Evolutionary conservation across 2,797 vertebrate species (phyloP).

Genomic region (Harpagifer antarcticus): DNA sequence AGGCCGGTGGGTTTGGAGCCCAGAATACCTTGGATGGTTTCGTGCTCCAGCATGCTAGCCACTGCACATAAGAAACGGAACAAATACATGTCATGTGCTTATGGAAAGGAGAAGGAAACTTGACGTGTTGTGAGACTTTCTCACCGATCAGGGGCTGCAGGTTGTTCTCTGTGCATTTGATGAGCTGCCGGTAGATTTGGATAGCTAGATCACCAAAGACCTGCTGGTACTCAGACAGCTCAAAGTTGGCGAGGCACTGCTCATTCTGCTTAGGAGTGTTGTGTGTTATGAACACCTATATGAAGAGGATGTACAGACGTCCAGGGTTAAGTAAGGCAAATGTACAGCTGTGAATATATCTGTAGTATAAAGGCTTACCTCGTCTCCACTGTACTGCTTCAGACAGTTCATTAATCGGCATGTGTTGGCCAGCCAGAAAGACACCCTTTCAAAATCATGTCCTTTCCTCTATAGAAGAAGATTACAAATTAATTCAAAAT

Average conservation of each 20-base stretch:
- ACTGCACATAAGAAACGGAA: conserved; percentile 77
- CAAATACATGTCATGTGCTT: background rate
- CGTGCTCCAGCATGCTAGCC: conserved; percentile 96
- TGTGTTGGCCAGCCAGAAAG: conserved; percentile 98
- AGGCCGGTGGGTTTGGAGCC: conserved; percentile 95
- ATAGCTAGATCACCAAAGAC: conserved; percentile 93
- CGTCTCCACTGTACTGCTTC: conserved; percentile 97
- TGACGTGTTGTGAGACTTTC: background rate
- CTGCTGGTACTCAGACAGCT: conserved; percentile 95
- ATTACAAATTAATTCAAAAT: background rate
- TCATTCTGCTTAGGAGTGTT: conserved; percentile 95
- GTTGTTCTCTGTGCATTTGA: conserved; percentile 91
- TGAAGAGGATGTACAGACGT: conserved; percentile 9
- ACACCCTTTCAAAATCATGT: conserved; percentile 92
- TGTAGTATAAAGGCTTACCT: conserved; percentile 79
- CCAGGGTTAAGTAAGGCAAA: conserved; percentile 4
- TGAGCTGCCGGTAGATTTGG: conserved; percentile 97
- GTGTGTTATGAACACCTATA: conserved; percentile 85
- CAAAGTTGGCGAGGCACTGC: conserved; percentile 96
- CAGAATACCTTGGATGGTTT: conserved; percentile 92
- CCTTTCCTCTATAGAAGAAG: conserved; percentile 88
- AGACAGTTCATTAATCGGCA: conserved; percentile 94
- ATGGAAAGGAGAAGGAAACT: background rate
- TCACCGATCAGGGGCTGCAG: conserved; percentile 96
- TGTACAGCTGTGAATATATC: background rate